These are phyloP conservation scores for Trematocara unimaculatum DNA, from an alignment of 2,113 vertebrate species.

Conservation along the genomic window DNA sequence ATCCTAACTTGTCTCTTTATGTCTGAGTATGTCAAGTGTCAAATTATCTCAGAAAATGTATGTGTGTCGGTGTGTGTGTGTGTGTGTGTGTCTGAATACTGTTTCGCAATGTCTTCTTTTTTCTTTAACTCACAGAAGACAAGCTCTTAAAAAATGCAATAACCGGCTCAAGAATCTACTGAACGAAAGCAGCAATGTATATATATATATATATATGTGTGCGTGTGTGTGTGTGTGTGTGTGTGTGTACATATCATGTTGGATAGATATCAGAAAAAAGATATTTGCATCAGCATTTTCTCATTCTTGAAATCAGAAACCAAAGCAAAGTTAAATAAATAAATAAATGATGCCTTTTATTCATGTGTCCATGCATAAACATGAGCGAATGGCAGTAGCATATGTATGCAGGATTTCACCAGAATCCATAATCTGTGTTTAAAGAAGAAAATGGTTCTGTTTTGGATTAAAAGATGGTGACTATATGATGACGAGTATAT, in stretches of 20 bases:
- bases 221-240: rapidly evolving
- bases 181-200: rapidly evolving
- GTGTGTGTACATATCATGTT: not conserved
- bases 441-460: not conserved
- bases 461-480: not conserved
- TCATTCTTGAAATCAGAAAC: not conserved
- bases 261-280: not conserved
- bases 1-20: not conserved
- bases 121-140: not conserved
- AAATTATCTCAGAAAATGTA: not conserved
- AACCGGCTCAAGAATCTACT: not conserved
- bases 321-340: not conserved
- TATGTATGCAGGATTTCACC: not conserved
- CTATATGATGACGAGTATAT: not conserved
- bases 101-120: not conserved
- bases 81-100: not conserved
- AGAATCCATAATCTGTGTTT: not conserved
- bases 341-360: not conserved
- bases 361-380: not conserved
- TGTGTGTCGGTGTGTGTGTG: not conserved
- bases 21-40: not conserved
- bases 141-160: not conserved
- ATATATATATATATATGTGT: rapidly evolving
- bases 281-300: not conserved
- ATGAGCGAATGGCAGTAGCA: not conserved